A percentile compares a stretch with the other conserved stretches of the same genome.
Conservation (phyloP, 2,797 vertebrate genomes). For the Hydrolagus colliei region DNA sequence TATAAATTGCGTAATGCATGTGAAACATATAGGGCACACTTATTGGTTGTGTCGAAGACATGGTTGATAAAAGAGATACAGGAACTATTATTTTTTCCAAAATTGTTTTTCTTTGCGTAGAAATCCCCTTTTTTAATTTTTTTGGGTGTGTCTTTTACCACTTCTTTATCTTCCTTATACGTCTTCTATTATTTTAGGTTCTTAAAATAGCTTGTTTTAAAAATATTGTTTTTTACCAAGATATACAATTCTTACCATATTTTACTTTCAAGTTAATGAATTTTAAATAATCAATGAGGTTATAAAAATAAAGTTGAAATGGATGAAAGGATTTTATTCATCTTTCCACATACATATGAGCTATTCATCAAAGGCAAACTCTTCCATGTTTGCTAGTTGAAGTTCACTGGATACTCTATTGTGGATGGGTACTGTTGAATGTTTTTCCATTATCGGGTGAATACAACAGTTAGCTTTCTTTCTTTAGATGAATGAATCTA, state of each 20-base stretch:
- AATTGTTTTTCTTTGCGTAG: too few relatives aligned
- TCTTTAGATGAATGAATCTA: not conserved
- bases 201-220: too few relatives aligned
- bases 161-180: too few relatives aligned
- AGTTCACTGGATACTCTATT: not conserved
- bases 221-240: not conserved
- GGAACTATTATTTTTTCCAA: too few relatives aligned
- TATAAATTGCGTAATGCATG: not conserved
- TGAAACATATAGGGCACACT: not conserved
- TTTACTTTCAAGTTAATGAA: not conserved
- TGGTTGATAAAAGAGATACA: not conserved
- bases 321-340: not conserved
- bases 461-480: not conserved
- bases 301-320: not conserved
- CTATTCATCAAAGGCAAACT: constrained; percentile 15
- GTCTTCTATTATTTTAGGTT: too few relatives aligned
- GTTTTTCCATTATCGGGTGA: constrained; percentile 18
- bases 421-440: constrained; percentile 8
- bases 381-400: not conserved
- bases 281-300: too few relatives aligned
- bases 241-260: not conserved
- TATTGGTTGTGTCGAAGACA: not conserved
- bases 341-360: not conserved
- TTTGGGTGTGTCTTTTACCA: too few relatives aligned
- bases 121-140: too few relatives aligned